These are phyloP conservation scores for Tragelaphus imberbis DNA, from an alignment of 2,113 vertebrate species.

Conservation along the genomic window DNA sequence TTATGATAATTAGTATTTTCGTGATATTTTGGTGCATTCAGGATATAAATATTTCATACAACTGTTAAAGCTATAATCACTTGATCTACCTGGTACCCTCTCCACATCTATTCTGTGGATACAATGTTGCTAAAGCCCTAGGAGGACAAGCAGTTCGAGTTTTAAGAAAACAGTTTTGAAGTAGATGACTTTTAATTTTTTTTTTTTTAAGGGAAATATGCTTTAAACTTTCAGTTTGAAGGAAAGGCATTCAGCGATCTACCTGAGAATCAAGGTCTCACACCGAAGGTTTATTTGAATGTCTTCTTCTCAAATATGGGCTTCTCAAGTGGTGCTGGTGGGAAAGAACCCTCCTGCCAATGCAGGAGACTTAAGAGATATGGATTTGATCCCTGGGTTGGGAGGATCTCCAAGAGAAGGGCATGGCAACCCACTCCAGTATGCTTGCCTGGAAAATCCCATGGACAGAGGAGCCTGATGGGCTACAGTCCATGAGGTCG, in stretches of 20 bases:
- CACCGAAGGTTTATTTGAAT: not conserved
- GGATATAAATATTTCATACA: not conserved
- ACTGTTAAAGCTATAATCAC: not conserved
- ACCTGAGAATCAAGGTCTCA: not conserved
- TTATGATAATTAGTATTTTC: not conserved
- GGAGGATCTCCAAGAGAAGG: not conserved
- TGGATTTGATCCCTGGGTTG: not conserved
- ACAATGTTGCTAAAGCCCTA: not conserved
- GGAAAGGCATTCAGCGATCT: not conserved
- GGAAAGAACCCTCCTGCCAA: not conserved
- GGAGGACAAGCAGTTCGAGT: not conserved
- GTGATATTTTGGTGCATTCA: not conserved
- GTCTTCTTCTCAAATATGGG: not conserved
- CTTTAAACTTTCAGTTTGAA: not conserved
- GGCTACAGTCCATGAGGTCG: not conserved
- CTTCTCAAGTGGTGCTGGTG: not conserved
- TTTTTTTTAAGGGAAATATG: not conserved
- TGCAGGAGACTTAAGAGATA: not conserved
- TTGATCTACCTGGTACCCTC: not conserved
- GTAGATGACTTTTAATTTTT: not conserved
- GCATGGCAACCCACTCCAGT: not conserved
- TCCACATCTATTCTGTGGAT: not conserved
- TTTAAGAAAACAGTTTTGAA: not conserved
- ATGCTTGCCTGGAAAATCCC: not conserved
- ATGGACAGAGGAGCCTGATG: not conserved